These are phyloP conservation scores for Drosophila rhopaloa DNA, from an alignment of 1,140 invertebrate species.

Conservation along the genomic window DNA sequence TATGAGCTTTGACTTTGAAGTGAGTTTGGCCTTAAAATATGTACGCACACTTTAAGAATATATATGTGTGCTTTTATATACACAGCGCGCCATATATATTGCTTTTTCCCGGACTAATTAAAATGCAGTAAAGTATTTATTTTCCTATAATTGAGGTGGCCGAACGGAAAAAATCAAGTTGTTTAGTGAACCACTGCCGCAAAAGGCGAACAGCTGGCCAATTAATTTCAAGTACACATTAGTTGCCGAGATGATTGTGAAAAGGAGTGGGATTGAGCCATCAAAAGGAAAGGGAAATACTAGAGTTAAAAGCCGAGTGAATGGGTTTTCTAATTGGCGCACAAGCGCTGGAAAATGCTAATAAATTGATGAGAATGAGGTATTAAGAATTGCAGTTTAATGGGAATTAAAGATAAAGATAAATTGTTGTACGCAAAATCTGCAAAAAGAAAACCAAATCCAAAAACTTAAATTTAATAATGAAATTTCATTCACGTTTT, in stretches of 20 bases:
- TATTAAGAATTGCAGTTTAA: no score
- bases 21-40: constrained; percentile 35
- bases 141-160: constrained; percentile 61
- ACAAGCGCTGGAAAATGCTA: neutral
- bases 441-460: no score
- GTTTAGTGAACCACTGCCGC: constrained; percentile 20
- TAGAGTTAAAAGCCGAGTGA: constrained; percentile 1
- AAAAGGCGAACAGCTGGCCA: constrained; percentile 48
- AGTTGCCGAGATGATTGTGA: neutral
- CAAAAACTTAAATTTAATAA: neutral
- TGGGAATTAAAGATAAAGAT: no score
- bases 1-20: constrained; percentile 69
- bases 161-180: constrained; percentile 33
- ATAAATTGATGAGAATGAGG: neutral
- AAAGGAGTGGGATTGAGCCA: constrained; percentile 3
- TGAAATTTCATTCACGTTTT: neutral
- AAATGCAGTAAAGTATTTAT: constrained; percentile 69
- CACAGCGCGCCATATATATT: neutral
- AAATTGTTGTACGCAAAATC: no score
- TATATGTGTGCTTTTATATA: constrained; percentile 6
- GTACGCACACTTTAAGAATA: constrained; percentile 18
- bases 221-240: constrained; percentile 49
- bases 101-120: constrained; percentile 55
- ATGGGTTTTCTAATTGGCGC: constrained; percentile 20
- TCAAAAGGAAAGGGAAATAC: constrained; percentile 4